phyloP scores from a whole-genome alignment of 2,888 invertebrate species.

The Xestia sexstrigata region DNA sequence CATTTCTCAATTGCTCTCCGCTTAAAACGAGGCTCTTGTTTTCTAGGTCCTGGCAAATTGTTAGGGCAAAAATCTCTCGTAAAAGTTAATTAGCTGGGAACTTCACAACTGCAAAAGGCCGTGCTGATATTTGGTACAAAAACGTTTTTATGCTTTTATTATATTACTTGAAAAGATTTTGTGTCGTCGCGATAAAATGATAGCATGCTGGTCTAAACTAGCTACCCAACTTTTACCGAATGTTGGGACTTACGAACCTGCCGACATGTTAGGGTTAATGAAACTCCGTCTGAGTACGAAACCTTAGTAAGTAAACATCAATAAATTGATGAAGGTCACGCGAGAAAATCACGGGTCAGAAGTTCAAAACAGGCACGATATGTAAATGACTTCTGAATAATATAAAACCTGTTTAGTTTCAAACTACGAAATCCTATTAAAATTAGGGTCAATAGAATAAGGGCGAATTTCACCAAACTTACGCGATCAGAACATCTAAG shows the following conservation, averaged over 20 bases:
- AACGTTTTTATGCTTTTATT: neutral
- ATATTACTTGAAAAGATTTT: neutral
- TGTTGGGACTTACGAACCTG: neutral
- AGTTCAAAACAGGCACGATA: constrained; percentile 40
- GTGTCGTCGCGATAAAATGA: neutral
- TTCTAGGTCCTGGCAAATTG: constrained; percentile 31
- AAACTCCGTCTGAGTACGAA: neutral
- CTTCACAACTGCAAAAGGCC: constrained; percentile 13
- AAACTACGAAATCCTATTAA: constrained; percentile 38
- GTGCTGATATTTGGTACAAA: constrained; percentile 2
- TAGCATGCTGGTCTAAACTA: neutral
- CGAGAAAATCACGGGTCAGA: constrained; percentile 37
- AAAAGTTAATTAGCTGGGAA: constrained; percentile 32
- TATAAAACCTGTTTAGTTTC: constrained; percentile 42
- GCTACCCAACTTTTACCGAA: neutral
- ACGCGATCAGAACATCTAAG: neutral
- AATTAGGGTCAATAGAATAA: neutral
- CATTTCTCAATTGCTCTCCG: constrained; percentile 38
- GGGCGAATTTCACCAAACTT: neutral
- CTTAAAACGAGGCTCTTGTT: constrained; percentile 36
- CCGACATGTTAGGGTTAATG: neutral
- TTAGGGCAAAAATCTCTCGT: constrained; percentile 33
- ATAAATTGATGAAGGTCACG: constrained; percentile 41
- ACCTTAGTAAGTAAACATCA: constrained; percentile 27
- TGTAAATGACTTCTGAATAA: constrained; percentile 51